Base-by-base conservation (phyloP, 2,113 vertebrate genomes). In the Scopus umbretta region DNA sequence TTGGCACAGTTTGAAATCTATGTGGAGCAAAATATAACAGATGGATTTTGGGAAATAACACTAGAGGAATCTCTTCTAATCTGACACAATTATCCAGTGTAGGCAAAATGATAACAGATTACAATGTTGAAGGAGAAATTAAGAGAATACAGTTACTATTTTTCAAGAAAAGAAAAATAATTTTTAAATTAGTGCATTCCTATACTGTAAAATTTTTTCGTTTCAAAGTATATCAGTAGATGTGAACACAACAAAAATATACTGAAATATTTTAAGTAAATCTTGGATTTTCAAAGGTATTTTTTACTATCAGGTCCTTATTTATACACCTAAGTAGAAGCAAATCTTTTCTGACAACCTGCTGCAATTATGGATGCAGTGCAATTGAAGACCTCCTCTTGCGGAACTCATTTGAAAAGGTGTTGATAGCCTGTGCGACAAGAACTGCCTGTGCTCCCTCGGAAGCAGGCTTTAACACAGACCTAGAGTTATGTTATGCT, bases 281-380 rank as follows among this genome's bases (percentile, higher is more conserved):
- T 9, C 49, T 8, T 40, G 16, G 34, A 43, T 34, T 19, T 90
- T 79, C 30, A 56, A 4, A 70, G 40, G 26, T 36, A 38, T 16
- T 82, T 92, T 93, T 85, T 80, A n/a, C 16, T 53, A 59, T 52
- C 67, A 63, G 12, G 16, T 67, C 52, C 14, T 73, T 78, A 63
- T 86, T 88, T 88, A 52, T 49, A 59, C 30, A 55, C 23, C 34
- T 19, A 16, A 47, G 50, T 27, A 63, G 86, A 90, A 80, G 63
- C 17, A 94, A 78, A 95, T 95, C 22, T 63, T 84, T 91, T 71
- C 71, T 94, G 91, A 80, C 92, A 97, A n/a, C 32, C 71, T 58
- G 47, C 75, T 91, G 72, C 59, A 80, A 80, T 94, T 94, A 78
- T 20, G 42, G 50, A 38, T 78, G 72, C 79, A 86, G 88, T 16